Base-by-base conservation (phyloP, 2,797 vertebrate species). In the Tadarida brasiliensis region DNA sequence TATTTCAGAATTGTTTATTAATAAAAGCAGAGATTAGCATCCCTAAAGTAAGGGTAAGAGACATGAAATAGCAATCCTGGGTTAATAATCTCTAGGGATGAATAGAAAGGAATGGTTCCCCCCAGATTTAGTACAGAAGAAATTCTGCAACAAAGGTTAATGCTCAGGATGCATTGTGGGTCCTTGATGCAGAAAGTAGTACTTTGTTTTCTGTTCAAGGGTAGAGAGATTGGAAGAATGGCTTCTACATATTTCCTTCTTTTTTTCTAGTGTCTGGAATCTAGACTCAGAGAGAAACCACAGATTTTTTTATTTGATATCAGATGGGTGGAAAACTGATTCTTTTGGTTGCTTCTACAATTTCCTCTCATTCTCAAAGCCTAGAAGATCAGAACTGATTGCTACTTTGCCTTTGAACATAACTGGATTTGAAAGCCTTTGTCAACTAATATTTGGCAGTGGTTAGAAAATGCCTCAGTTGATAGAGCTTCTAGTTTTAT, bases 371-470 rank as follows among this genome's bases (percentile, higher is more conserved):
- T 93, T 96, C 24, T 39, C 28, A 80, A 94, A 83, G 28, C 49
- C 7, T 89, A 73, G 80, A 56, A 87, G 11, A 70, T 95, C 93
- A 80, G 76, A 96, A 78, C 70, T 94, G 94, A 93, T 88, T 95
- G 81, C 35, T 77, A 30, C 35, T 95, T 96, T 82, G 44, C 59
- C 57, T 86, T 92, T 68, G 44, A 73, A 85, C 56, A 49, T 95
- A 89, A 91, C 56, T 94, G 88, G 54, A 87, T 87, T 96, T 93
- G 82, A 93, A 95, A 94, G 39, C 49, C 65, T 94, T 96, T 96
- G 90, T 85, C 93, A 78, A 73, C 71, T 88, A 74, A 35, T 88
- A 93, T 94, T 97, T 96, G 73, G 87, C 49, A 96, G 67, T 85
- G 68, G 67, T 94, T 94, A 96, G 90, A 83, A 95, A 91, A 94